A percentile compares a stretch with the other conserved stretches of the same genome.
These are phyloP conservation scores for Ctena decussata DNA, from an alignment of 2,888 invertebrate genomes.

Conservation along the genomic window DNA sequence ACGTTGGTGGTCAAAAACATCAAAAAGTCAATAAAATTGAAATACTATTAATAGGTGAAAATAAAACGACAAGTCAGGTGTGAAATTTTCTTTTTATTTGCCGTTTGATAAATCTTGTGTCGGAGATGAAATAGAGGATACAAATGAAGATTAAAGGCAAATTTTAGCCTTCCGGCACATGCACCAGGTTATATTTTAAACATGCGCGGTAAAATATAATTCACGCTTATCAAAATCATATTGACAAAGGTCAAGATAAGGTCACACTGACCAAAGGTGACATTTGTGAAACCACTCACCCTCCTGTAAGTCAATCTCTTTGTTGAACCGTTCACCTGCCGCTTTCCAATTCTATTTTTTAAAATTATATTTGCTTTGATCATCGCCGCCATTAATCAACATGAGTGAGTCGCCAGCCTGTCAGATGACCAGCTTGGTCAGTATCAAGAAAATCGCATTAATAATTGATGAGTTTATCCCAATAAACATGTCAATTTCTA, in stretches of 20 bases:
- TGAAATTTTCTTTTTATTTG: not conserved
- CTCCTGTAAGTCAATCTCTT: not conserved
- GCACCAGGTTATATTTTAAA: conserved; percentile 6
- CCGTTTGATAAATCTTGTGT: not conserved
- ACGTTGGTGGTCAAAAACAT: not conserved
- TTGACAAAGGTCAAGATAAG: not conserved
- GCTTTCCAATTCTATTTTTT: not conserved
- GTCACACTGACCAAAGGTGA: not conserved
- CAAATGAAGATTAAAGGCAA: not conserved
- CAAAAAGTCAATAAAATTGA: not conserved
- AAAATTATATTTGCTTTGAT: conserved; percentile 6
- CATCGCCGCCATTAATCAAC: not conserved
- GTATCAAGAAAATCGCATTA: not conserved
- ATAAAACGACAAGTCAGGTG: conserved; percentile 1
- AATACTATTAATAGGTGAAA: not conserved
- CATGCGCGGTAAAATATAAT: not conserved
- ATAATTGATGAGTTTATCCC: conserved; percentile 2
- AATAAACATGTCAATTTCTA: conserved; percentile 42
- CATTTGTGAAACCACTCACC: conserved; percentile 3
- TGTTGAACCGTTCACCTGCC: not conserved
- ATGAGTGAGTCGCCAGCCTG: not conserved
- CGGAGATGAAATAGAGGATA: not conserved
- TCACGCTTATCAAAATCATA: not conserved
- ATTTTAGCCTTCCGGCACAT: not conserved
- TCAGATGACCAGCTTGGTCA: not conserved